Percentiles rank a stretch among this genome's conserved stretches.
Conservation (phyloP, 2,113 vertebrate genomes). For the Bos javanicus region DNA sequence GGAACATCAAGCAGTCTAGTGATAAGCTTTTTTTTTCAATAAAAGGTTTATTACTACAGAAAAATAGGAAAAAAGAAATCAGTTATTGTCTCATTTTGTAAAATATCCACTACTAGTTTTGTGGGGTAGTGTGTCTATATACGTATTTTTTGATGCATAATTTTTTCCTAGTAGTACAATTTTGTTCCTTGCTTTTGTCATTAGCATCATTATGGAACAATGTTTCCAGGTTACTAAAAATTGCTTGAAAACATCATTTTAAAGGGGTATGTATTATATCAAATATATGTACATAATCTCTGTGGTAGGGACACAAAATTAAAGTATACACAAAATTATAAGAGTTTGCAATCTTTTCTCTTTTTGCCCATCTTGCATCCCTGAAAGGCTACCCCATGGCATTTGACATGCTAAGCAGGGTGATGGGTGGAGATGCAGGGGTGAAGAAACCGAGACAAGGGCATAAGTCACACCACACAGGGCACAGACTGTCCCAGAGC, state of each 20-base stretch:
- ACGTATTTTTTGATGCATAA: neutral
- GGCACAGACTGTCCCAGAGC: neutral
- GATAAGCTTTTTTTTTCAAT: neutral
- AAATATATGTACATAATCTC: neutral
- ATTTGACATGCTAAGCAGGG: neutral
- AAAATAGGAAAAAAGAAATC: neutral
- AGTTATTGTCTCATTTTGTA: neutral
- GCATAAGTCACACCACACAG: rapidly evolving
- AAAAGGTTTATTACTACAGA: neutral
- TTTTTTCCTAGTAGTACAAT: neutral
- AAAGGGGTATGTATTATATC: neutral
- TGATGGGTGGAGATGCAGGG: neutral
- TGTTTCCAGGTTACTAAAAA: neutral
- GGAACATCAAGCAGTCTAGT: neutral
- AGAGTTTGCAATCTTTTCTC: neutral
- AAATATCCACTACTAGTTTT: neutral
- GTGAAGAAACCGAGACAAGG: neutral
- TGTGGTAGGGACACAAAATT: neutral
- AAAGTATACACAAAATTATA: neutral
- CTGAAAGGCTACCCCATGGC: neutral
- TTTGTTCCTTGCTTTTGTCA: conserved; percentile 13
- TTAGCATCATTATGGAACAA: neutral
- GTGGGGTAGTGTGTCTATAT: neutral
- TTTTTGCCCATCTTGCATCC: neutral
- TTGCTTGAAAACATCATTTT: neutral